Evolutionary conservation across 2,888 invertebrate genomes (phyloP), one percentile per base, ranked within the genome.

Genomic region (Eilema depressum): DNA sequence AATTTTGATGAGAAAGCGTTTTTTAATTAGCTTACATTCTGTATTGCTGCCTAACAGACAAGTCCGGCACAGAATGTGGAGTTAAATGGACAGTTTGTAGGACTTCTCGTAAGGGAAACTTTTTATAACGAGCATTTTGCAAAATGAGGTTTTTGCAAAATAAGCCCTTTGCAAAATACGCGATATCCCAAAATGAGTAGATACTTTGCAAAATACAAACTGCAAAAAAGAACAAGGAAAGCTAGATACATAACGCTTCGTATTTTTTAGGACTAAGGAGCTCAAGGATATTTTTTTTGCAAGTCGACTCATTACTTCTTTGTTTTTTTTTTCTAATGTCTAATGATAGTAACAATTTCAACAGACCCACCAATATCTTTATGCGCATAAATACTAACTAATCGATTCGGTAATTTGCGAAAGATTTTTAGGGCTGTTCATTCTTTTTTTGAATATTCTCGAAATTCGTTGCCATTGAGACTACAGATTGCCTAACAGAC

Each of bases 361-460:
- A 20, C 11, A 20, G 12, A 14, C 37, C 37, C 37, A 12, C 11
- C 37, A 37, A 37, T 37, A 11, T 37, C 5, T 47, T 17, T 20
- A 53, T n/a, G n/a, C n/a, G 7, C 47, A n/a, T 10, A 20, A 53
- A 53, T 1, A n/a, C 53, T 5, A n/a, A n/a, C 47, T 53, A 53
- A 53, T 53, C 53, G 53, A 53, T 53, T 53, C n/a, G n/a, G 53
- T 53, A 53, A 53, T 53, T 53, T n/a, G 20, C n/a, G n/a, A n/a
- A 53, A 53, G 10, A 2, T 7, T 1, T 20, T n/a, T 53, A 53
- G 2, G 2, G n/a, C 2, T 53, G n/a, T 10, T 2, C 20, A 53
- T 47, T 47, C 47, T 47, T 47, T 47, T 47, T 5, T 47, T 7
- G 2, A 53, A 53, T 20, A 53, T 53, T 53, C n/a, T 53, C n/a